These are phyloP conservation scores for Bagarius yarrelli DNA, from an alignment of 2,113 vertebrate genomes.

Conservation along the genomic window DNA sequence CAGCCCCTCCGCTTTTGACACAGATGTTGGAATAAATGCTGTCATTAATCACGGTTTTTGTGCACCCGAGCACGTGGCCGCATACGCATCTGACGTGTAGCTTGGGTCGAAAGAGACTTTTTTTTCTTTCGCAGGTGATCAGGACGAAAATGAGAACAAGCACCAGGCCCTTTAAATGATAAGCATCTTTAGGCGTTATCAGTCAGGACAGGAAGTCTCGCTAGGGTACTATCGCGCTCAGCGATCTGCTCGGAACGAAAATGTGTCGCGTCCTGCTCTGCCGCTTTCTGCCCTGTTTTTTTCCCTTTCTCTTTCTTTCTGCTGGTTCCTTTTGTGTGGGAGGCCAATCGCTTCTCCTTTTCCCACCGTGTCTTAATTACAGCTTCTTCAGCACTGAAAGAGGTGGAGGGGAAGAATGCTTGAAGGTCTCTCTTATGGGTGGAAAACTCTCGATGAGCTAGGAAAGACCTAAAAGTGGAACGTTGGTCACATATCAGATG, in stretches of 20 bases:
- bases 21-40: slow-evolving; percentile 78
- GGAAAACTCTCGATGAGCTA: slow-evolving; percentile 30
- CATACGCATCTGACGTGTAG: slow-evolving; percentile 28
- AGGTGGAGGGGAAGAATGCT: slow-evolving; percentile 10
- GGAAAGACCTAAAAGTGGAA: not conserved
- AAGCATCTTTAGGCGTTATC: slow-evolving; percentile 75
- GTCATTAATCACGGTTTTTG: slow-evolving; percentile 76
- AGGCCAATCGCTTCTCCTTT: slow-evolving; percentile 41
- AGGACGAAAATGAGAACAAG: slow-evolving; percentile 39
- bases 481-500: slow-evolving; percentile 20
- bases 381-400: slow-evolving; percentile 56
- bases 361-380: slow-evolving; percentile 64
- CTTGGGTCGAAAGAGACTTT: slow-evolving; percentile 46
- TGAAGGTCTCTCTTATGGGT: not conserved
- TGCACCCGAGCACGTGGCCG: slow-evolving; percentile 68
- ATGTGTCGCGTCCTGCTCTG: slow-evolving; percentile 24
- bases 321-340: slow-evolving; percentile 51
- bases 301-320: not conserved
- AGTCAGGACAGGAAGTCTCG: slow-evolving; percentile 72
- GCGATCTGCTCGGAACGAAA: slow-evolving; percentile 67
- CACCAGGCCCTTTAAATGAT: slow-evolving; percentile 69
- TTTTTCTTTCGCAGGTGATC: slow-evolving; percentile 68
- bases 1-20: slow-evolving; percentile 68
- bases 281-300: slow-evolving; percentile 22
- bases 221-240: slow-evolving; percentile 66